Conservation (phyloP, 2,888 invertebrate species). For the Boloria selene region DNA sequence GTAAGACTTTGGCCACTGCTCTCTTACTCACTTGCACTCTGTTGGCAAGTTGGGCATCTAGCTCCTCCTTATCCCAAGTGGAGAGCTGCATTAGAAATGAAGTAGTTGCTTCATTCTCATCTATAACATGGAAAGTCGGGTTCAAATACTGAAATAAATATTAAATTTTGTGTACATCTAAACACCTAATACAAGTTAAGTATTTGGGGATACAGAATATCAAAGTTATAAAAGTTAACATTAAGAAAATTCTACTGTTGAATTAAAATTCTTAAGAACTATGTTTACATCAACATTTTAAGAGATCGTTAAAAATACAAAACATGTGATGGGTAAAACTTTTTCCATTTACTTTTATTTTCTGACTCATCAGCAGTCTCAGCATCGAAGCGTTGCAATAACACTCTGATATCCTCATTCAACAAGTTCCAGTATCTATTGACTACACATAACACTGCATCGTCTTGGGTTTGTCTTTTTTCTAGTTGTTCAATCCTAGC, state of each 20-base stretch:
- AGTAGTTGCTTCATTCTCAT: conserved; percentile 98
- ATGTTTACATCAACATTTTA: too few relatives aligned
- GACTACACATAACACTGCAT: conserved; percentile 98
- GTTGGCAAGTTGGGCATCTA: conserved; percentile 97
- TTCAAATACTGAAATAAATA: conserved; percentile 38
- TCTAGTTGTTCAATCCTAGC: conserved; percentile 96
- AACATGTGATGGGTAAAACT: too few relatives aligned
- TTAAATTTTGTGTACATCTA: conserved; percentile 26
- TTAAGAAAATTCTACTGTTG: too few relatives aligned
- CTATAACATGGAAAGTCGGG: conserved; percentile 69
- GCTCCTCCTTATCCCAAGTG: conserved; percentile 98
- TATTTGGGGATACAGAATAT: too few relatives aligned
- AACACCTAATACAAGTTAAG: conserved; percentile 8
- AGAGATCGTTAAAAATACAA: too few relatives aligned
- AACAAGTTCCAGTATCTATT: conserved; percentile 98
- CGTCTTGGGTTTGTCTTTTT: conserved; percentile 97
- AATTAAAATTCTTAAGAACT: too few relatives aligned
- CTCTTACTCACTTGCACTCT: conserved; percentile 97
- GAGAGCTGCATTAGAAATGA: conserved; percentile 97
- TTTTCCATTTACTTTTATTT: conserved; percentile 88
- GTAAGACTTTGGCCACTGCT: conserved; percentile 97
- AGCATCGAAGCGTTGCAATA: conserved; percentile 97
- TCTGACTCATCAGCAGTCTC: conserved; percentile 98
- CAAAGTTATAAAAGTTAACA: too few relatives aligned
- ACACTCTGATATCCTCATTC: conserved; percentile 97